Conservation (phyloP, 2,113 vertebrate species). For the Lepisosteus oculatus region DNA sequence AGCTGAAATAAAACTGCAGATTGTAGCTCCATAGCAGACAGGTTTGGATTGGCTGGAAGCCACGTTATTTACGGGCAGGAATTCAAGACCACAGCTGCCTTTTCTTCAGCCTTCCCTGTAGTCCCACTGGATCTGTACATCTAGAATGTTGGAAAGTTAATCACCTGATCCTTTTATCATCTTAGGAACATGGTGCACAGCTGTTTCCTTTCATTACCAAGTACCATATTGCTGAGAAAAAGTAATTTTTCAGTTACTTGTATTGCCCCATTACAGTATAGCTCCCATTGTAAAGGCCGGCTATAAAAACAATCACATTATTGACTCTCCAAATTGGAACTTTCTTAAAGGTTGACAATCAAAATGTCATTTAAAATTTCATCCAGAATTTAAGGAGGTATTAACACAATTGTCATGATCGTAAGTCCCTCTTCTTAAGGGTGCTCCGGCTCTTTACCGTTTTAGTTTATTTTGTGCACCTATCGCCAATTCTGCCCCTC, state of each 20-base stretch:
- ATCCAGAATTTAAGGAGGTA: too few relatives aligned
- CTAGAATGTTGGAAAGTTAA: constrained; percentile 36
- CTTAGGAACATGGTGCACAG: constrained; percentile 48
- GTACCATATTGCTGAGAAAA: constrained; percentile 7
- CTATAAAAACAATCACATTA: too few relatives aligned
- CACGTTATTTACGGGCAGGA: constrained; percentile 45
- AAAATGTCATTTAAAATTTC: too few relatives aligned
- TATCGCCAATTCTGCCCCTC: too few relatives aligned
- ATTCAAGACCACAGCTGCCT: constrained; percentile 55
- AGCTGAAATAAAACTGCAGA: constrained; percentile 32
- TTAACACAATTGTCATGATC: too few relatives aligned
- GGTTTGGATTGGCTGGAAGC: constrained; percentile 35
- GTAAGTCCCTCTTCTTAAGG: too few relatives aligned
- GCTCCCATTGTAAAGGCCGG: too few relatives aligned
- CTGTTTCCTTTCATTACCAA: constrained; percentile 53
- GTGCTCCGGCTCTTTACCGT: too few relatives aligned
- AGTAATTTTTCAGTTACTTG: neutral
- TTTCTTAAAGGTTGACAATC: too few relatives aligned
- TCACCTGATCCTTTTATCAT: constrained; percentile 48
- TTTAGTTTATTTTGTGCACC: too few relatives aligned
- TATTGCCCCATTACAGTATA: too few relatives aligned
- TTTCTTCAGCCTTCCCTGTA: constrained; percentile 36
- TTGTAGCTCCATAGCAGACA: constrained; percentile 29
- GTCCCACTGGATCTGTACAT: neutral
- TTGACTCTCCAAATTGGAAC: too few relatives aligned